Conservation (phyloP, 2,113 vertebrate genomes). For the Ammospiza nelsoni region DNA sequence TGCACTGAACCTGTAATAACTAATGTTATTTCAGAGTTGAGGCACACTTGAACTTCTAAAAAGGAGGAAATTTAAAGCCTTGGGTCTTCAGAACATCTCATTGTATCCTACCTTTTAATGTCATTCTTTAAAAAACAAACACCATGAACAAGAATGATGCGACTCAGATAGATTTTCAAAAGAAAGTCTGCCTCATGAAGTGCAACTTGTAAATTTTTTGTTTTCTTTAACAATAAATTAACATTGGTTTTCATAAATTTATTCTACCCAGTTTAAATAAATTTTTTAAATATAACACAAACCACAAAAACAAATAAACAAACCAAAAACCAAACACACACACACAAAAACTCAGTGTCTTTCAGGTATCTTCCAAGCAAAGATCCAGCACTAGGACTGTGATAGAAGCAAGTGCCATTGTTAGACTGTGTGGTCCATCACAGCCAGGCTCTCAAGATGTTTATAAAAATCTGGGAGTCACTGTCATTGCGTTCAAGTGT, state of each 20-base stretch:
- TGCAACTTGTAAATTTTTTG: not conserved
- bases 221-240: not conserved
- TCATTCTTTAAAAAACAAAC: not conserved
- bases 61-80: not conserved
- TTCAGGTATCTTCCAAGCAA: not conserved
- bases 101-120: not conserved
- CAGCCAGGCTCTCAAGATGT: not conserved
- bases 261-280: not conserved
- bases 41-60: not conserved
- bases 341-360: not conserved
- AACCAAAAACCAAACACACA: not conserved
- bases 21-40: not conserved
- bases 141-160: not conserved
- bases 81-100: not conserved
- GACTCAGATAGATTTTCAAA: not conserved
- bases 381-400: not conserved
- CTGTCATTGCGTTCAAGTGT: constrained; percentile 21
- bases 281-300: too few species aligned
- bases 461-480: constrained; percentile 28
- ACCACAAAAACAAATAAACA: accelerated
- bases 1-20: not conserved
- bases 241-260: not conserved
- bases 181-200: not conserved
- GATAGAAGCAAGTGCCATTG: not conserved
- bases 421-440: not conserved